phyloP scores from a whole-genome alignment of 2,113 vertebrate species.

The Cepphus grylle region DNA sequence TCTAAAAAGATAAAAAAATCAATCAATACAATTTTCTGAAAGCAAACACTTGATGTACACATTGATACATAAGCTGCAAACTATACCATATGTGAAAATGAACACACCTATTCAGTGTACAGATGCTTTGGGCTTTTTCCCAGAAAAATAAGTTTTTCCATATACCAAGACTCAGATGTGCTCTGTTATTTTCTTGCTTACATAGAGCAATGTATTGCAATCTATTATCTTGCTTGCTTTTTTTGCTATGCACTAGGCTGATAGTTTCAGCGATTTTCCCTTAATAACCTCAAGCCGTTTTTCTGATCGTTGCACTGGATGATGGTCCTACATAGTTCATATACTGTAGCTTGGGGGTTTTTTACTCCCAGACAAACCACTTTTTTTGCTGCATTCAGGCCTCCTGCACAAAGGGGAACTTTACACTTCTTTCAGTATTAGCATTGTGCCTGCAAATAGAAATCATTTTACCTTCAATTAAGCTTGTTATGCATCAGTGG shows the following conservation, averaged over 20 bases:
- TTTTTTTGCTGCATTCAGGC: not conserved
- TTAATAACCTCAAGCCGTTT: not conserved
- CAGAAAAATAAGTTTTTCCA: not conserved
- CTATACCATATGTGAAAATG: not conserved
- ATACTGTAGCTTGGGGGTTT: not conserved
- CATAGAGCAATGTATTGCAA: not conserved
- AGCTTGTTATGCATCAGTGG: not conserved
- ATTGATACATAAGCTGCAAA: not conserved
- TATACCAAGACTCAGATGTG: not conserved
- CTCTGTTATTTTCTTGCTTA: not conserved
- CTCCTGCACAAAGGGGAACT: conserved; percentile 13
- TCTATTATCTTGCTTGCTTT: not conserved
- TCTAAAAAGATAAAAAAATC: not conserved
- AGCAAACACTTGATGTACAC: not conserved
- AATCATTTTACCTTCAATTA: conserved; percentile 8
- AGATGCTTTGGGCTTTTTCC: not conserved
- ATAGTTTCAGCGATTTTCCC: not conserved
- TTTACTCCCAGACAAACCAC: not conserved
- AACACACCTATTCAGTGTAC: not conserved
- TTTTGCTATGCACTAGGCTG: not conserved
- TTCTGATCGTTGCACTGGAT: not conserved
- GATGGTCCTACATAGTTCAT: not conserved
- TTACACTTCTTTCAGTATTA: conserved; percentile 46
- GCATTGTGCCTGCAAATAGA: conserved; percentile 18
- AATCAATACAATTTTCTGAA: not conserved